Percentiles rank a stretch among this genome's conserved stretches.
Conservation (phyloP, 2,113 vertebrate genomes). For the Atrichornis clamosus region DNA sequence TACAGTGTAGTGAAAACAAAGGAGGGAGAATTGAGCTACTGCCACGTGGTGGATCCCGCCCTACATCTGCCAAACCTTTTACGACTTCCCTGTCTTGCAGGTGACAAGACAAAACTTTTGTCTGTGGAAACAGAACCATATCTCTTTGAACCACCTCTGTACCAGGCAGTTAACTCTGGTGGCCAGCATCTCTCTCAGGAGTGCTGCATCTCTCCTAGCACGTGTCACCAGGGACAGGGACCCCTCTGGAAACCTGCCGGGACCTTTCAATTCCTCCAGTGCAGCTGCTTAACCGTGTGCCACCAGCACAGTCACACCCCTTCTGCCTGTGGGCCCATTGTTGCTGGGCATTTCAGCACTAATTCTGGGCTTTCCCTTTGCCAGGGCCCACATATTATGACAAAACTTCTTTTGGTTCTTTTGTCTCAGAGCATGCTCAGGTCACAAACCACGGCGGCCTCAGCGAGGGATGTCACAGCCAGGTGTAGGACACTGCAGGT, state of each 20-base stretch:
- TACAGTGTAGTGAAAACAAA: background rate
- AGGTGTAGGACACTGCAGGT: background rate
- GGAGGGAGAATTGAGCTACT: background rate
- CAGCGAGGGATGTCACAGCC: background rate
- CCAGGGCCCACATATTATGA: rapidly evolving
- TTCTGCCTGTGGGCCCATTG: rapidly evolving
- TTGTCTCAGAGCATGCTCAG: background rate
- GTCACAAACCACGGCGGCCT: background rate
- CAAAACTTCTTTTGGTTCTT: background rate
- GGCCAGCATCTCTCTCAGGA: rapidly evolving
- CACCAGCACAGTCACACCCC: background rate
- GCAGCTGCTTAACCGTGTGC: background rate
- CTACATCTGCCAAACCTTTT: background rate
- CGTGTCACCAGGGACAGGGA: background rate
- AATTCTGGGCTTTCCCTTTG: background rate
- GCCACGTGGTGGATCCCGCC: background rate
- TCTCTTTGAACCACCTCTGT: background rate
- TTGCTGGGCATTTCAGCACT: background rate
- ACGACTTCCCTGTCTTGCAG: background rate
- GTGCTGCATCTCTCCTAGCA: background rate
- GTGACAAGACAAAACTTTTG: background rate
- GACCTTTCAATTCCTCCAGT: background rate
- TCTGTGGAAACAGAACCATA: background rate
- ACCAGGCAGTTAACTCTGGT: background rate
- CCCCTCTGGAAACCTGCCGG: background rate